Base-by-base conservation (phyloP, 2,113 vertebrate genomes). In the Neogale vison region DNA sequence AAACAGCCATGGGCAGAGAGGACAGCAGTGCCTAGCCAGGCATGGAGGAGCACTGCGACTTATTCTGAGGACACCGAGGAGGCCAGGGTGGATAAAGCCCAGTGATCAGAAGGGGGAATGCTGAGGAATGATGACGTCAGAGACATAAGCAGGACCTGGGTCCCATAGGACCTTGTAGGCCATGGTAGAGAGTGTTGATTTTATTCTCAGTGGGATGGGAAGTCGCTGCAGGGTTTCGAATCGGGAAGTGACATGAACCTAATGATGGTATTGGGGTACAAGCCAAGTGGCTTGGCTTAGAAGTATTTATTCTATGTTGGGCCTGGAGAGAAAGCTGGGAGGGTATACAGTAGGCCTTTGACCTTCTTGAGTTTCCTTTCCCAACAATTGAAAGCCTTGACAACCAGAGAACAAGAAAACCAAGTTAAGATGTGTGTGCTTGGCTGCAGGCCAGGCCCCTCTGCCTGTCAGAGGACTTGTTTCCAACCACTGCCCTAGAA, bases 321-420 rank as follows among this genome's bases (percentile, higher is more conserved):
- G 26, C 11, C 42, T 4, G 20, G 26, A 92, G 67, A 63, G n/a
- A 87, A 90, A 39, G 9, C 23, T 36, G 63, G 6, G 31, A 85
- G 65, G 15, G 65, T 47, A 59, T 18, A 63, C 4, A 1, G 31
- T 47, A 80, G 24, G 55, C 21, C 36, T 63, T 50, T 93, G 76
- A 80, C 57, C 52, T 85, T 93, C 31, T 39, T 65, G 39, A 93
- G 59, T 79, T 52, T 65, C 59, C 15, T 88, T 74, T 79, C 52
- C 7, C 65, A 88, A 59, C 4, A 18, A 13, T 14, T 72, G 72
- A 88, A 24, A 84, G 21, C 61, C 17, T 13, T 18, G 21, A 50
- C 14, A 76, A 77, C 23, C 36, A 59, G 72, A 96, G 31, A 77
- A 77, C 36, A 77, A 96, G 52, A 88, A 93, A 47, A 21, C 39